Conservation (phyloP, 2,113 vertebrate species). For the Prionailurus bengalensis region DNA sequence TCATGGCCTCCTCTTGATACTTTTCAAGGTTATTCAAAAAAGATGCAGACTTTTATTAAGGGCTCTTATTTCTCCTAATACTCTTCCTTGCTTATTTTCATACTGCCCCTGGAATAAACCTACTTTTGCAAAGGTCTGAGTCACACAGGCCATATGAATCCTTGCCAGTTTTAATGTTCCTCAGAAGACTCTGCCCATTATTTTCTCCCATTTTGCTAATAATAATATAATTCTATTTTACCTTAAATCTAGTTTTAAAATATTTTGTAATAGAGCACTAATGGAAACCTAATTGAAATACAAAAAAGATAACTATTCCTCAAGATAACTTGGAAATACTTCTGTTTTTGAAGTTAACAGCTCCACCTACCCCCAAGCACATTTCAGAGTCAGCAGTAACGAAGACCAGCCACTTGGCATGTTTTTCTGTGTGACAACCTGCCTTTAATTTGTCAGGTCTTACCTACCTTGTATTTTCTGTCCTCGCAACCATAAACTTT, state of each 20-base stretch:
- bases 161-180: slow-evolving; percentile 17
- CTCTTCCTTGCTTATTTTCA: slow-evolving; percentile 39
- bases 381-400: neutral
- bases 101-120: neutral
- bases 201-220: slow-evolving; percentile 31
- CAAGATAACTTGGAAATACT: slow-evolving; percentile 4
- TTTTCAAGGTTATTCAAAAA: slow-evolving; percentile 2
- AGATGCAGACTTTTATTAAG: neutral
- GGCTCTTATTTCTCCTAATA: neutral
- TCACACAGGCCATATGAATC: neutral
- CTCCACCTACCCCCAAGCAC: neutral
- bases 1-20: neutral
- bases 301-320: neutral
- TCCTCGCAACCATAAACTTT: neutral
- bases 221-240: slow-evolving; percentile 29
- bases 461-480: neutral
- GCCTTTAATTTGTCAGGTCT: neutral
- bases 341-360: slow-evolving; percentile 9
- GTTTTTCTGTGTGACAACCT: neutral
- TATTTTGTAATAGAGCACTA: slow-evolving; percentile 37
- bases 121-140: neutral
- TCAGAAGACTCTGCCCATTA: neutral
- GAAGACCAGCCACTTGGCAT: neutral
- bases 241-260: slow-evolving; percentile 52
- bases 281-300: slow-evolving; percentile 25